These are phyloP conservation scores for Phyto melanocephala DNA, from an alignment of 2,888 invertebrate genomes.

Conservation along the genomic window DNA sequence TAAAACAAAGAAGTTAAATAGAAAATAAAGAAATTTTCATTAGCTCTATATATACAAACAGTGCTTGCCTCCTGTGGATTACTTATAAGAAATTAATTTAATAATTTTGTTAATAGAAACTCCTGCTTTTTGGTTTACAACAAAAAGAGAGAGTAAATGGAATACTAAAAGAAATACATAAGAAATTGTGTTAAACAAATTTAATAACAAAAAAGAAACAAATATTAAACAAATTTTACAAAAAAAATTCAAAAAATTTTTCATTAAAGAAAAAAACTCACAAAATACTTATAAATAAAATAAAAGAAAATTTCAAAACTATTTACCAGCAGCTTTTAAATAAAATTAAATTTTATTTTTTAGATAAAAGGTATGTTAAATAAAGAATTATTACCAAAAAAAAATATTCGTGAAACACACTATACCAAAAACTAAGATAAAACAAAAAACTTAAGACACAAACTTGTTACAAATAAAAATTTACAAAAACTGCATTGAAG, in stretches of 20 bases:
- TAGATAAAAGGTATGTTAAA: constrained; percentile 43
- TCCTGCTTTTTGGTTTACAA: constrained; percentile 14
- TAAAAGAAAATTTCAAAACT: background rate
- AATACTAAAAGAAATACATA: too few relatives aligned
- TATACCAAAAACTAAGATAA: too few relatives aligned
- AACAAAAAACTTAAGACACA: background rate
- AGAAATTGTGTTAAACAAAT: too few relatives aligned
- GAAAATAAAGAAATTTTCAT: constrained; percentile 19
- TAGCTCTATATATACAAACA: constrained; percentile 26
- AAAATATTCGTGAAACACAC: too few relatives aligned
- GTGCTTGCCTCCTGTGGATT: constrained; percentile 69
- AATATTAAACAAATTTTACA: background rate
- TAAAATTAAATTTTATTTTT: background rate
- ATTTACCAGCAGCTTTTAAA: background rate
- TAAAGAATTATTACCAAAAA: background rate
- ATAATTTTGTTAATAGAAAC: constrained; percentile 64
- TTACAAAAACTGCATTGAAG: background rate
- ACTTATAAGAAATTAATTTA: constrained; percentile 68
- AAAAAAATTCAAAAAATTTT: background rate
- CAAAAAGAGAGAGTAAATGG: constrained; percentile 62
- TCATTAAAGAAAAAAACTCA: background rate
- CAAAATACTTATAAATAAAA: background rate
- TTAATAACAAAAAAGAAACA: background rate
- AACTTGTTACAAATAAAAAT: background rate
- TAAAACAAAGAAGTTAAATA: background rate